Conservation (phyloP, 1,140 invertebrate genomes). For the Camponotus pennsylvanicus region DNA sequence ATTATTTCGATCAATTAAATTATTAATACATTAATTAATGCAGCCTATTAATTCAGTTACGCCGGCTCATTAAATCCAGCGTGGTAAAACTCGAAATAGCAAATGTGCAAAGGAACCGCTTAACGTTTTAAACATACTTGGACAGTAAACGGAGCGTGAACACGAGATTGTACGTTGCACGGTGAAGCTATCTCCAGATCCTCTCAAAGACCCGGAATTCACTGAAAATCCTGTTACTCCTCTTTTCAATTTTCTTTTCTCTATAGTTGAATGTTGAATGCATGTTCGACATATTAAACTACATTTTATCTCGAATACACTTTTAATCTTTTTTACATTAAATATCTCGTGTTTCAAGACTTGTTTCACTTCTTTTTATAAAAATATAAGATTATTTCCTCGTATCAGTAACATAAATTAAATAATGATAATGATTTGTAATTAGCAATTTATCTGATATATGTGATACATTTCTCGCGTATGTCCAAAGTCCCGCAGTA, state of each 20-base stretch:
- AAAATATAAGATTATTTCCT: slow-evolving; percentile 19
- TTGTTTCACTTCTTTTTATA: neutral
- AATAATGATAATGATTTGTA: neutral
- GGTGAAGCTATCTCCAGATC: slow-evolving; percentile 15
- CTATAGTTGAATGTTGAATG: neutral
- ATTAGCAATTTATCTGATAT: slow-evolving; percentile 37
- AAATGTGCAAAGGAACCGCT: neutral
- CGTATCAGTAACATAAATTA: neutral
- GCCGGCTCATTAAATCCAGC: neutral
- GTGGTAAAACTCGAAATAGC: neutral
- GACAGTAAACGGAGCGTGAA: slow-evolving; percentile 39
- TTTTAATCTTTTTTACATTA: neutral
- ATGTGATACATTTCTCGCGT: slow-evolving; percentile 19
- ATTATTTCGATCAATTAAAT: slow-evolving; percentile 23
- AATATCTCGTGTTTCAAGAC: no score
- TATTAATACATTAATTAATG: slow-evolving; percentile 9
- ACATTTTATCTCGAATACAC: neutral
- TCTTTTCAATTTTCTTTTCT: neutral
- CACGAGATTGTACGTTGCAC: neutral
- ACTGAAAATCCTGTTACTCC: neutral
- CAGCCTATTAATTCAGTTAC: neutral
- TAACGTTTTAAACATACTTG: slow-evolving; percentile 12
- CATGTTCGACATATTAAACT: neutral
- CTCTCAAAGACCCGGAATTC: slow-evolving; percentile 18
- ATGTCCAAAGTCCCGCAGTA: neutral